These are phyloP conservation scores for Brachionus angularis DNA, from an alignment of 1,140 invertebrate genomes.

Conservation along the genomic window DNA sequence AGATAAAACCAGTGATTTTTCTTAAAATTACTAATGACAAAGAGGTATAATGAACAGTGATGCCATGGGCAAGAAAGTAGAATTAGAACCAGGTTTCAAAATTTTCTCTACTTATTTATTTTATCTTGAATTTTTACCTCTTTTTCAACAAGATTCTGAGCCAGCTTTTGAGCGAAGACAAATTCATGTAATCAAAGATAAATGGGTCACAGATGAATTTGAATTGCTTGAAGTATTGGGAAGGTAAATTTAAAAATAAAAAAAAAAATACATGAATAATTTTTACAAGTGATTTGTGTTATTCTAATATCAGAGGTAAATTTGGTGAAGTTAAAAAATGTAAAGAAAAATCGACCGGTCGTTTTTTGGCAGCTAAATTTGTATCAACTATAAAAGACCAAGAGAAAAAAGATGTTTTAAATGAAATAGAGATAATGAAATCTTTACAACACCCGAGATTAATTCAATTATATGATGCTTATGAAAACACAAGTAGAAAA, in stretches of 20 bases:
- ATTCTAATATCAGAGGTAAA: conserved; percentile 93
- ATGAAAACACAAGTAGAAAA: conserved; percentile 72
- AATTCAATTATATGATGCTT: conserved; percentile 91
- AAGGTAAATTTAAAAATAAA: conserved; percentile 51
- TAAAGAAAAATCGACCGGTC: conserved; percentile 71
- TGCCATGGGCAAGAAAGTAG: conserved; percentile 43
- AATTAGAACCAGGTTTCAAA: conserved; percentile 22
- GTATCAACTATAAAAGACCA: conserved; percentile 76
- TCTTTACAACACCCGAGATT: conserved; percentile 82
- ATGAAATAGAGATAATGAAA: conserved; percentile 94
- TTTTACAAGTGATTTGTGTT: conserved; percentile 44
- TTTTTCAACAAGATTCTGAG: conserved; percentile 50
- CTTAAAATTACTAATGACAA: conserved; percentile 34
- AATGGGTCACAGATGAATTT: conserved; percentile 59
- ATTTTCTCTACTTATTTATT: not conserved
- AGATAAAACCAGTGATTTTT: not conserved
- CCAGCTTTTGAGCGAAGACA: conserved; percentile 56
- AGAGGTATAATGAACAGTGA: conserved; percentile 43
- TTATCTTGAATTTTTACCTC: not conserved
- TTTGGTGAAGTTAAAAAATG: conserved; percentile 94
- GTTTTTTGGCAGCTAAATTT: conserved; percentile 85
- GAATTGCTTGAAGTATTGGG: conserved; percentile 57
- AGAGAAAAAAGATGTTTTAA: conserved; percentile 74
- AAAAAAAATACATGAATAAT: not conserved
- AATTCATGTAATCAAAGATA: conserved; percentile 54